A percentile compares a stretch with the other conserved stretches of the same genome.
Conservation (phyloP, 2,113 vertebrate species). For the Zapus hudsonius region DNA sequence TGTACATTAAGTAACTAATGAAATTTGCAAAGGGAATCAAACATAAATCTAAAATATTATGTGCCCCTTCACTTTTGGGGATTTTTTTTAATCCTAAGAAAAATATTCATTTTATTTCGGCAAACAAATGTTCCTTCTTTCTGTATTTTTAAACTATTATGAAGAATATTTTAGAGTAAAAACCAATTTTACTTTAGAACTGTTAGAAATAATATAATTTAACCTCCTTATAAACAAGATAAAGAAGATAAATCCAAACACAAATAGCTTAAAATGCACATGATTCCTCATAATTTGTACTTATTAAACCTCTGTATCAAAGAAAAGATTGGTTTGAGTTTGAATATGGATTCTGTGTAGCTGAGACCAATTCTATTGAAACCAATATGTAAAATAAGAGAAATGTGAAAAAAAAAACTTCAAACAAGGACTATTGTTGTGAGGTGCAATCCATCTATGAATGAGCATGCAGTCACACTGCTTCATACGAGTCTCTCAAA, state of each 20-base stretch:
- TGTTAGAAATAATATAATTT: neutral
- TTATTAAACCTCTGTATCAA: slow-evolving; percentile 10
- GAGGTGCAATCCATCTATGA: neutral
- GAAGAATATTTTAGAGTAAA: neutral
- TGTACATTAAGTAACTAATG: neutral
- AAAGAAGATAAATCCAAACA: neutral
- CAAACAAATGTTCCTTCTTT: neutral
- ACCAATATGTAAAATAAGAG: neutral
- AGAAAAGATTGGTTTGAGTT: neutral
- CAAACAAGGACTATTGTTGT: neutral
- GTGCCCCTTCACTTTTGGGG: neutral
- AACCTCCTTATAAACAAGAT: neutral
- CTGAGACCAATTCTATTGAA: neutral
- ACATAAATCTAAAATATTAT: neutral
- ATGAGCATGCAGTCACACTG: neutral
- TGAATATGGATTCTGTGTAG: neutral
- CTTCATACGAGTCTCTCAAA: no score
- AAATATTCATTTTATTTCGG: neutral
- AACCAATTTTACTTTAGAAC: neutral
- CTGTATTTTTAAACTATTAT: accelerated
- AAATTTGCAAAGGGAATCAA: neutral
- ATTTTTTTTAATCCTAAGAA: neutral
- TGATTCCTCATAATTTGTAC: neutral
- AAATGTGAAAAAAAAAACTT: neutral
- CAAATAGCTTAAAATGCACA: neutral